Evolutionary conservation across 2,113 vertebrate genomes (phyloP), one percentile per base, ranked within the genome.

Genomic region (Labeo rohita): DNA sequence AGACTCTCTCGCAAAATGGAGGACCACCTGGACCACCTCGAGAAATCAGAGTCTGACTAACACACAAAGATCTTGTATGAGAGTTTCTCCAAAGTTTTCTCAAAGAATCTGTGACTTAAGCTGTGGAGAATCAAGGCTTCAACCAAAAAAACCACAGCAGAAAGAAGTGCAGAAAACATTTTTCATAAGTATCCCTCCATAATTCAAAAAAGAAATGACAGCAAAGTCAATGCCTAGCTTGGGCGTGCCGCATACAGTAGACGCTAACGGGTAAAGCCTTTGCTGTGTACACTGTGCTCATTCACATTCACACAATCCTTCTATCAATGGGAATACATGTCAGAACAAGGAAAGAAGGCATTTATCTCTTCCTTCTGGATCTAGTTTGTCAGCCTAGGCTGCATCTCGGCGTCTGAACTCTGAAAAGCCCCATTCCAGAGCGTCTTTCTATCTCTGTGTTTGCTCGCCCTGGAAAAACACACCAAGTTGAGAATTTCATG

Each of bases 331-430:
- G 36, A 83, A 52, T 92, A 79, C 91, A 3, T 92, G 93, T 92
- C 90, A 92, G 91, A 91, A 92, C 93, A 94, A 90, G 91, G 91
- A 84, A 74, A 76, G 52, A 80, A 54, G 47, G 77, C 87, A 50
- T 89, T 90, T 65, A 72, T 86, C 63, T 73, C 2, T 39, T 36
- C 23, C 12, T 76, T 68, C 54, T 86, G 8, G 23, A 74, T 73
- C 77, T 50, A 82, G 68, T 63, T 86, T 82, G 50, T 82, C 78
- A 66, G 11, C 56, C 12, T 85, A 50, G 18, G 34, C 63, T 43
- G 13, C 47, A 85, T 79, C 65, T 45, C 49, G 45, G 50, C 2
- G 18, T 52, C 21, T 70, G n/a, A 56, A 43, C 13, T 23, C 72
- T 66, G n/a, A 76, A 85, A 21, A 84, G 73, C 73, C 34, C 2